Conservation (phyloP, 2,113 vertebrate genomes). For the Brachypteracias leptosomus region DNA sequence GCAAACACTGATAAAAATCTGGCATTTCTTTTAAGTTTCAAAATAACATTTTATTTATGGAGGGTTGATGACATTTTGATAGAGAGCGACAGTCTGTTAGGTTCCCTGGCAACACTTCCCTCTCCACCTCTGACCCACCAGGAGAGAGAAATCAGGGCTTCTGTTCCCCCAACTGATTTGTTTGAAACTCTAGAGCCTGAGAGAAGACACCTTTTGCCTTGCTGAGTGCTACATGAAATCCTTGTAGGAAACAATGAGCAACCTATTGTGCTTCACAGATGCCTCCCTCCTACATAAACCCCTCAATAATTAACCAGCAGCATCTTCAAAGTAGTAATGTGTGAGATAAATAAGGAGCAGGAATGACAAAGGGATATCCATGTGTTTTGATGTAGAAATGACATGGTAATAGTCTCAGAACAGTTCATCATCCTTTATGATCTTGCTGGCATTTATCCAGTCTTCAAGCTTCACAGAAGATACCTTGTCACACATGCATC, state of each 20-base stretch:
- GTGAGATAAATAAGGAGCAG: not conserved
- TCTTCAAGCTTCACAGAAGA: not conserved
- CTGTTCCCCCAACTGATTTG: not conserved
- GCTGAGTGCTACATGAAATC: not conserved
- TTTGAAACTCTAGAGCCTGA: not conserved
- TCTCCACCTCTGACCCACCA: not conserved
- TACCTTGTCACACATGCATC: not conserved
- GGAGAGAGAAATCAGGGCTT: not conserved
- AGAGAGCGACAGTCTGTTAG: not conserved
- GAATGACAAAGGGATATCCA: not conserved
- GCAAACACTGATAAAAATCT: not conserved
- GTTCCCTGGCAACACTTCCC: not conserved
- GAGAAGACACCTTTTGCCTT: not conserved
- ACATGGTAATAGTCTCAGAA: not conserved
- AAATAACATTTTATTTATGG: not conserved
- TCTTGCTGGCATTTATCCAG: not conserved
- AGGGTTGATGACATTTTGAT: not conserved
- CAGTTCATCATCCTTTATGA: not conserved
- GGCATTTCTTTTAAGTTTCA: not conserved
- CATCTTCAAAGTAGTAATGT: not conserved
- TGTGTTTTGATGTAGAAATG: not conserved
- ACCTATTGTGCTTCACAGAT: not conserved
- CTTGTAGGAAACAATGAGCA: not conserved
- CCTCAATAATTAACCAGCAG: constrained; percentile 6
- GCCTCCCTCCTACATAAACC: not conserved